A percentile compares a stretch with the other conserved stretches of the same genome.
Conservation (phyloP, 2,113 vertebrate genomes). For the Sula dactylatra region DNA sequence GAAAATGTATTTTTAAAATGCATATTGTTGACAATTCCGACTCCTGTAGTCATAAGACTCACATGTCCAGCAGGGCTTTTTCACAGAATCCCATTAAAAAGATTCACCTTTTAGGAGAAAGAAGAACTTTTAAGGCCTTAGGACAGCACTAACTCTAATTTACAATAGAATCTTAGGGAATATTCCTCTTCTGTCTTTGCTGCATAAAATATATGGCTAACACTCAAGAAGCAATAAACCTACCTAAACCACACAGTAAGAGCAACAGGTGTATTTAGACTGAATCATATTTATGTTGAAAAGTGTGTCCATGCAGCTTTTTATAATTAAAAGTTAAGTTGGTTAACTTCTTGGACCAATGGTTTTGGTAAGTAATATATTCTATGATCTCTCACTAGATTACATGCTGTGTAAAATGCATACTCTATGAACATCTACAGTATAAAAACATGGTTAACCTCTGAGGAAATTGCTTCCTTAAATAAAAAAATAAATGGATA, state of each 20-base stretch:
- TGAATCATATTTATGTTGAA: background rate
- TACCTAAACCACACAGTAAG: background rate
- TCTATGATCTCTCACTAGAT: background rate
- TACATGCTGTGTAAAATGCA: background rate
- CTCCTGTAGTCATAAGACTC: background rate
- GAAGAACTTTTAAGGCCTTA: background rate
- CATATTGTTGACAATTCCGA: background rate
- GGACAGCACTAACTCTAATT: background rate
- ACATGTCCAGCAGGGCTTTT: background rate
- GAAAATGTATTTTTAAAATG: conserved; percentile 16
- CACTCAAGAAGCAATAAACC: background rate
- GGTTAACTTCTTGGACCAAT: background rate
- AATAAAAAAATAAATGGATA: background rate
- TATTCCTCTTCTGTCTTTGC: background rate
- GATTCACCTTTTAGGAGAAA: background rate
- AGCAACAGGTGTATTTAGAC: background rate
- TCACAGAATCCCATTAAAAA: background rate
- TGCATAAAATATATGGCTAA: background rate
- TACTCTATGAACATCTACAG: background rate
- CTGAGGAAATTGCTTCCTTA: background rate
- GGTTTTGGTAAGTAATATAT: background rate
- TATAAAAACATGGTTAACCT: background rate
- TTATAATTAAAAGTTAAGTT: background rate
- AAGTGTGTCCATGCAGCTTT: background rate
- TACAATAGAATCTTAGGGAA: background rate